Evolutionary conservation across 2,797 vertebrate genomes (phyloP).

Genomic region (Columba guinea): DNA sequence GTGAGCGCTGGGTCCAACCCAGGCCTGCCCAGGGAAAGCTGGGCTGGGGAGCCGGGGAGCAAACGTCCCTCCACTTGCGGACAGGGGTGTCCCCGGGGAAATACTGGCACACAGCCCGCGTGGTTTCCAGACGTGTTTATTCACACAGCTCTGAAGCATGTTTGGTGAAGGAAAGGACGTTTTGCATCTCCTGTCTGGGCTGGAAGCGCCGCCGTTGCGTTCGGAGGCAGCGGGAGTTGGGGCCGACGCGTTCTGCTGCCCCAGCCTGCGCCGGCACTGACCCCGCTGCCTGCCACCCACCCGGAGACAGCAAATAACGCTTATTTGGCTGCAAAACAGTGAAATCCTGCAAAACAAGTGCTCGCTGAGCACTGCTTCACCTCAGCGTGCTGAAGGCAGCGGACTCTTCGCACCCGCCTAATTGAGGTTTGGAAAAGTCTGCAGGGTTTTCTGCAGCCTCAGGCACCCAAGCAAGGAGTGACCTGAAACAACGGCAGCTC

Average conservation of each 20-base stretch:
- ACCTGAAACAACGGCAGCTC: neutral
- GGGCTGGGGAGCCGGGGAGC: neutral
- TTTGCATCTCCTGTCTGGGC: neutral
- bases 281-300: accelerated
- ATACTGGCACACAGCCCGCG: too few relatives aligned
- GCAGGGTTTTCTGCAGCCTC: neutral
- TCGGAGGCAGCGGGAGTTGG: neutral
- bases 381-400: neutral
- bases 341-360: neutral
- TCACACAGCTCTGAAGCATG: neutral
- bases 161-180: neutral
- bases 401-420: neutral
- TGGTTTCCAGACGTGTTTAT: neutral
- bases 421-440: neutral
- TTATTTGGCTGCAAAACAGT: neutral
- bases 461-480: neutral
- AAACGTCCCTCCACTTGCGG: neutral
- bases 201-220: neutral
- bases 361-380: neutral
- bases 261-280: neutral
- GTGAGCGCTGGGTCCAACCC: too few relatives aligned
- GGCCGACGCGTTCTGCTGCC: neutral
- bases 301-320: neutral
- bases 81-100: neutral
- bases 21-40: too few relatives aligned